A percentile compares a stretch with the other conserved stretches of the same genome.
These are phyloP conservation scores for Coelinius sp. DNA, from an alignment of 2,888 invertebrate species.

Conservation along the genomic window DNA sequence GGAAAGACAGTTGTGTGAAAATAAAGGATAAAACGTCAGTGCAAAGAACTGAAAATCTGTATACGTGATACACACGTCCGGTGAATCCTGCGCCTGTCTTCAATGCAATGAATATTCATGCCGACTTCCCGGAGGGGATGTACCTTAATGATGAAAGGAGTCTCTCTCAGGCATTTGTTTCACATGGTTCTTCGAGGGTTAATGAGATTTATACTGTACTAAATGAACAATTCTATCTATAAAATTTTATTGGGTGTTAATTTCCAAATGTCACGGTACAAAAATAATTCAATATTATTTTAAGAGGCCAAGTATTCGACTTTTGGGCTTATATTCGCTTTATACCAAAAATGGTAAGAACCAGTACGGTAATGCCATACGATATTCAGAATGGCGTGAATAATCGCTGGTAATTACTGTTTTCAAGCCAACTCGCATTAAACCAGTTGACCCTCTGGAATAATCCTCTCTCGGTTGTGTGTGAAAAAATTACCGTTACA, in stretches of 20 bases:
- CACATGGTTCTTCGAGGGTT: background rate
- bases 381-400: conserved; percentile 44
- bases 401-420: conserved; percentile 48
- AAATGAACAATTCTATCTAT: background rate
- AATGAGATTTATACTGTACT: background rate
- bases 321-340: background rate
- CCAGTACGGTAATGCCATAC: conserved; percentile 26
- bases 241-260: conserved; percentile 3
- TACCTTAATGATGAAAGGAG: background rate
- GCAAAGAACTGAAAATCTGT: conserved; percentile 6
- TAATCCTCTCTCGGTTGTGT: background rate
- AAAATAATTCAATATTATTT: background rate
- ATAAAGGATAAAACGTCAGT: conserved; percentile 10
- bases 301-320: background rate
- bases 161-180: background rate
- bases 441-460: conserved; percentile 33
- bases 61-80: background rate
- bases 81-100: background rate
- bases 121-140: background rate
- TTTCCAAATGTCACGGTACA: background rate
- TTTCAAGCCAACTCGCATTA: conserved; percentile 35
- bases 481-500: conserved; percentile 18
- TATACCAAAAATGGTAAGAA: conserved; percentile 9
- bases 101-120: conserved; percentile 22
- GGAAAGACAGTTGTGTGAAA: conserved; percentile 20